A percentile compares a stretch with the other conserved stretches of the same genome.
Evolutionary conservation across 1,140 invertebrate species (phyloP).

Genomic region (Bombus balteatus): DNA sequence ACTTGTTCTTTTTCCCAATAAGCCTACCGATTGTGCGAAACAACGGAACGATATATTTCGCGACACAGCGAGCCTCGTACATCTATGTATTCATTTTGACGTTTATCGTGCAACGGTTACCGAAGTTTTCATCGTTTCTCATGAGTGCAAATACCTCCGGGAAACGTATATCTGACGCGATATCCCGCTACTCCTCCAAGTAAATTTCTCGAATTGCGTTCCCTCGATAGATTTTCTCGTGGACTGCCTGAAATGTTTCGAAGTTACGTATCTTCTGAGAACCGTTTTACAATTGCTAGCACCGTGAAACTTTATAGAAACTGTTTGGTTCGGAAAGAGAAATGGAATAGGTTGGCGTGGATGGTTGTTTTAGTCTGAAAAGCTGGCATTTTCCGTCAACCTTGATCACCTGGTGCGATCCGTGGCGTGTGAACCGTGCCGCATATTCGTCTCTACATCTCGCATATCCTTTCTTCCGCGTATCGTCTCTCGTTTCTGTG

Average conservation of each 20-base stretch:
- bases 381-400: not conserved
- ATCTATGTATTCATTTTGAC: slow-evolving; percentile 6
- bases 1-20: not conserved
- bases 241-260: not conserved
- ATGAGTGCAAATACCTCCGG: slow-evolving; percentile 6
- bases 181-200: not conserved
- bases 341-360: not conserved
- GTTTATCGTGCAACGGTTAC: slow-evolving; percentile 3
- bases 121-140: slow-evolving; percentile 41
- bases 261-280: no score
- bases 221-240: no score
- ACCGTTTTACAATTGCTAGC: not conserved
- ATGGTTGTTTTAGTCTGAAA: not conserved
- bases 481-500: slow-evolving; percentile 38
- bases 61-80: not conserved
- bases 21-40: not conserved
- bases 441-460: not conserved
- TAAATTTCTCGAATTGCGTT: slow-evolving; percentile 18
- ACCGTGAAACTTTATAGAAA: not conserved
- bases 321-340: no score
- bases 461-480: slow-evolving; percentile 7
- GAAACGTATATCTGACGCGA: slow-evolving; percentile 19
- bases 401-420: not conserved
- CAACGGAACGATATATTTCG: no score
- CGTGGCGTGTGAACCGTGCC: not conserved